Evolutionary conservation across 53 echinoderm and acorn worm genomes (phyloP).

Genomic region (Arbacia lixula): DNA sequence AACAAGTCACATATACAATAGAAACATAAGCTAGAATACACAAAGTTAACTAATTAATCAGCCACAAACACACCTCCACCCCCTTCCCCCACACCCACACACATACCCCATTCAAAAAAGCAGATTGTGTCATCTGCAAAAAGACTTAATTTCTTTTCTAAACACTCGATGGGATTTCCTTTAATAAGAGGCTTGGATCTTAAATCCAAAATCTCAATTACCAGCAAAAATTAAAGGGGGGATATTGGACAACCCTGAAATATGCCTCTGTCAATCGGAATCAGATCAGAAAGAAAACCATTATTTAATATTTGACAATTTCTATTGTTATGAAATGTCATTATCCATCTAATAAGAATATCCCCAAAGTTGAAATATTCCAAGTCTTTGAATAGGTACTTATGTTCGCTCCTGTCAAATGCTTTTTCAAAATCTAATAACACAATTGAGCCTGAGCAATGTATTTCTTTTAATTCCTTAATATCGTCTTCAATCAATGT

Average conservation of each 20-base stretch:
- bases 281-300: slow-evolving; percentile 7
- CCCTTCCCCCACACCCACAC: too few species aligned
- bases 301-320: slow-evolving; percentile 31
- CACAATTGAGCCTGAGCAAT: not conserved
- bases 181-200: not conserved
- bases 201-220: slow-evolving; percentile 14
- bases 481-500: slow-evolving; percentile 30
- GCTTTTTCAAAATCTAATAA: slow-evolving; percentile 54
- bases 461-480: slow-evolving; percentile 26
- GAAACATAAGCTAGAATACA: too few species aligned
- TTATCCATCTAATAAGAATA: not conserved
- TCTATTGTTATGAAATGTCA: slow-evolving; percentile 42
- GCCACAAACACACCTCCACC: too few species aligned
- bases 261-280: slow-evolving; percentile 8
- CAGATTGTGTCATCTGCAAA: slow-evolving; percentile 59
- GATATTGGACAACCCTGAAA: slow-evolving; percentile 52
- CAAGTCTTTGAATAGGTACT: slow-evolving; percentile 14
- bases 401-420: slow-evolving; percentile 36
- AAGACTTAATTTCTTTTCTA: slow-evolving; percentile 34
- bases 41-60: too few species aligned
- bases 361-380: slow-evolving; percentile 22
- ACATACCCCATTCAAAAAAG: too few species aligned
- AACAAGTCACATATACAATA: too few species aligned
- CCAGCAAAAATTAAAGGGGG: slow-evolving; percentile 36
- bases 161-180: slow-evolving; percentile 2